Base-by-base conservation (phyloP, 2,888 invertebrate genomes). In the Ischnus inquisitorius region DNA sequence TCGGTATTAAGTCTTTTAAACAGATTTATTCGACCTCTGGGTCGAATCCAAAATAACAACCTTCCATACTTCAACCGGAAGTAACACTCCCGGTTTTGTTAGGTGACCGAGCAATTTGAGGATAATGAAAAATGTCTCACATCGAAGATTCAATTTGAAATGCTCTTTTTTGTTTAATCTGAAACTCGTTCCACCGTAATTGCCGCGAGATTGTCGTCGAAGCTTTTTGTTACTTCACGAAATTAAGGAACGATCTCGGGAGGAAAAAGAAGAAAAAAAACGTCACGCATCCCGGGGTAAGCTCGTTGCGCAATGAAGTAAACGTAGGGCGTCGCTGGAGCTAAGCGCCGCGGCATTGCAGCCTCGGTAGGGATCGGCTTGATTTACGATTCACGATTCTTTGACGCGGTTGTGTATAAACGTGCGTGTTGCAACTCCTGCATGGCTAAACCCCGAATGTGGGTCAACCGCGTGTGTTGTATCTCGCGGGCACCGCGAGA, bases 351-450 rank as follows among this genome's bases (percentile, higher is more conserved):
- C 34, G 34, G 22, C 54, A 54, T 78, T 72, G 41, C 64, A 41
- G 34, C 67, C 77, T 77, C 67, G 62, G 64, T 77, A 82, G 82
- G 82, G 82, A 34, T 74, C 82, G 60, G 19, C 64, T 72, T 82
- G 81, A 82, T 82, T 82, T 82, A 82, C 81, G 81, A 77, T 82
- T 82, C 65, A 78, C 65, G 82, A 82, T 77, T 76, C 69, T 81
- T 82, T 77, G 71, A 78, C 72, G 82, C 67, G n/a, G 64, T 57
- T 39, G 14, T 64, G 41, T 54, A 75, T 34, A 60, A 62, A 75
- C 74, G 74, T 68, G 67, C 64, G 82, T 82, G 77, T 68, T 77
- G 77, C 41, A 67, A 67, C 82, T 60, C 28, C 60, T 68, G 69
- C 69, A 60, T 69, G 67, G 71, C 46, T 77, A 71, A 72, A 22